phyloP scores from a whole-genome alignment of 1,140 invertebrate species.

The Leptinotarsa lineolata region DNA sequence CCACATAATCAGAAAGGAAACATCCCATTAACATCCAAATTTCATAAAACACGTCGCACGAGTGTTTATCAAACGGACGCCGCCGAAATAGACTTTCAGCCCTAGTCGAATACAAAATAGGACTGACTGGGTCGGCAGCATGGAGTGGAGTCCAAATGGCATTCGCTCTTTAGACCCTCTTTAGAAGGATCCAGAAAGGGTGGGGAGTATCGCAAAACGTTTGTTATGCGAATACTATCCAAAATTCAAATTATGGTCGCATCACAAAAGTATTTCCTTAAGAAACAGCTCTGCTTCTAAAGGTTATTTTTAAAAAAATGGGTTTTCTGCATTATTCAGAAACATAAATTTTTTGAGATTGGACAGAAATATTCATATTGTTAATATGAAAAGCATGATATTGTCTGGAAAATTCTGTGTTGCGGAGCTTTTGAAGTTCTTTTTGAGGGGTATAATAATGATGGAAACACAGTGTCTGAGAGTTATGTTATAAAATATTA shows the following conservation, averaged over 20 bases:
- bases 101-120: constrained; percentile 27
- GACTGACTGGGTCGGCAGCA: constrained; percentile 15
- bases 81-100: constrained; percentile 13
- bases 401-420: no score
- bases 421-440: no score
- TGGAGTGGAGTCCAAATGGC: not conserved
- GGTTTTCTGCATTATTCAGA: no score
- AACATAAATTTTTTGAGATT: no score
- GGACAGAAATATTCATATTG: no score
- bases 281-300: no score
- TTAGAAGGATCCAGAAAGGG: not conserved
- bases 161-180: constrained; percentile 5
- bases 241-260: not conserved
- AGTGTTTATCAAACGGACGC: constrained; percentile 16
- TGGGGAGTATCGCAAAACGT: not conserved
- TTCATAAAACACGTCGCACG: constrained; percentile 14
- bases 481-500: no score
- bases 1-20: constrained; percentile 26
- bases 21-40: constrained; percentile 28
- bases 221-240: not conserved
- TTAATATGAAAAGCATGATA: no score
- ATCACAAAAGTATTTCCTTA: no score
- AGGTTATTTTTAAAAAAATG: no score
- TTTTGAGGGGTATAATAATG: no score
- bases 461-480: no score